Conservation (phyloP, 2,888 invertebrate genomes). For the Nysson spinosus region DNA sequence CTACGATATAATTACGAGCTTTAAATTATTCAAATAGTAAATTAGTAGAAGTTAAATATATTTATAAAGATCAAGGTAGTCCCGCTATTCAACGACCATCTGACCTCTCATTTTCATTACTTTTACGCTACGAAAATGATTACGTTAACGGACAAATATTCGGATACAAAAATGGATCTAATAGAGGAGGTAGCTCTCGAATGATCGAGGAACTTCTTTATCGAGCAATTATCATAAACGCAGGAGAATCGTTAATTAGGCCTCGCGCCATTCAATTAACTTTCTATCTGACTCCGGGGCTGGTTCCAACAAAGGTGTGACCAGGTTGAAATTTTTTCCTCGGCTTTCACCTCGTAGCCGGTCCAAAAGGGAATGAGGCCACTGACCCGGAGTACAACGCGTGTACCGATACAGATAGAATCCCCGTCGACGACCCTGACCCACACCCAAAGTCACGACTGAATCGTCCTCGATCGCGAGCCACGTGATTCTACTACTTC, state of each 20-base stretch:
- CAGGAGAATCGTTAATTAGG: slow-evolving; percentile 26
- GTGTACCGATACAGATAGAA: slow-evolving; percentile 25
- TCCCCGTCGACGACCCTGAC: slow-evolving; percentile 67
- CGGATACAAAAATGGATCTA: not conserved
- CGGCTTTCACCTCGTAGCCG: slow-evolving; percentile 53
- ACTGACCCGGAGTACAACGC: slow-evolving; percentile 66
- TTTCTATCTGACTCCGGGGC: slow-evolving; percentile 48
- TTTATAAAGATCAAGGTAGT: too few relatives aligned
- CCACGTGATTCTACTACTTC: slow-evolving; percentile 4
- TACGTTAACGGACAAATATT: too few relatives aligned
- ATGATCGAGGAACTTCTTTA: not conserved
- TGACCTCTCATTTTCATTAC: too few relatives aligned
- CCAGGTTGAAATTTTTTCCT: slow-evolving; percentile 57
- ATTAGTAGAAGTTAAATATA: too few relatives aligned
- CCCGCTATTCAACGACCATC: too few relatives aligned
- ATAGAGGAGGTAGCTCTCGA: not conserved
- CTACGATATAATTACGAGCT: too few relatives aligned
- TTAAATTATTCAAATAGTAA: not conserved
- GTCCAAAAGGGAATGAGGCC: slow-evolving; percentile 68
- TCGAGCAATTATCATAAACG: not conserved
- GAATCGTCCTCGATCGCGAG: slow-evolving; percentile 22
- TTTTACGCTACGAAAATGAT: too few relatives aligned
- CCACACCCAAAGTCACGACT: slow-evolving; percentile 65
- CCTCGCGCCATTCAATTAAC: slow-evolving; percentile 49
- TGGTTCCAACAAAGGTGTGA: slow-evolving; percentile 52